Conservation (phyloP, 2,113 vertebrate species). For the Garra rufa region DNA sequence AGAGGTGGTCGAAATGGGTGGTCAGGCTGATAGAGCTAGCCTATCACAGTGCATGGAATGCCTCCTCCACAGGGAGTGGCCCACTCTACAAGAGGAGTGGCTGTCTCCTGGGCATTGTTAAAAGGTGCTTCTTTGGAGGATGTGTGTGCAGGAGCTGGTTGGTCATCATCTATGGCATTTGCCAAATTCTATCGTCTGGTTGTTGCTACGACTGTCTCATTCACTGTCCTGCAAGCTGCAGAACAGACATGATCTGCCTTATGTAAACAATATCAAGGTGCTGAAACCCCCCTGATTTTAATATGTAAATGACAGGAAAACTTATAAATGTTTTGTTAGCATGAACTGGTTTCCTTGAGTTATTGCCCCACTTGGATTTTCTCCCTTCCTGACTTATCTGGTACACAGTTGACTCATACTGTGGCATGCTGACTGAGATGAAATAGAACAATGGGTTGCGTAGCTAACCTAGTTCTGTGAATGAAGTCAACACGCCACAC, state of each 20-base stretch:
- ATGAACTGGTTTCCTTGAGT: background rate
- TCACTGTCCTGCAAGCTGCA: background rate
- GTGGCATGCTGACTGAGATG: background rate
- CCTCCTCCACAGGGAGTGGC: background rate
- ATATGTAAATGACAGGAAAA: background rate
- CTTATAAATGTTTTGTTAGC: background rate
- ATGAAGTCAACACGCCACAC: background rate
- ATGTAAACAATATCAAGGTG: background rate
- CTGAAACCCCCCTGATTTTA: background rate
- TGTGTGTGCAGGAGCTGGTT: background rate
- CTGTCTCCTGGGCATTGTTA: background rate
- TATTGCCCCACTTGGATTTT: background rate
- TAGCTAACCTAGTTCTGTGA: background rate
- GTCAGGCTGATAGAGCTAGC: background rate
- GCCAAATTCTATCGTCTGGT: background rate
- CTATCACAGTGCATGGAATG: background rate
- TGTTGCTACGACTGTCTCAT: background rate
- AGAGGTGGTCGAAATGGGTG: background rate
- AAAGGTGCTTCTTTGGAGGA: background rate
- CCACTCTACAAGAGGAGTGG: background rate
- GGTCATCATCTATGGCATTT: background rate
- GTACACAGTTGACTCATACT: background rate
- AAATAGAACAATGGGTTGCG: background rate
- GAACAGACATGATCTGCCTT: background rate
- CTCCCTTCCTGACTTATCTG: constrained; percentile 6